These are phyloP conservation scores for Dascillus cervinus DNA, from an alignment of 2,888 invertebrate genomes.

Conservation along the genomic window DNA sequence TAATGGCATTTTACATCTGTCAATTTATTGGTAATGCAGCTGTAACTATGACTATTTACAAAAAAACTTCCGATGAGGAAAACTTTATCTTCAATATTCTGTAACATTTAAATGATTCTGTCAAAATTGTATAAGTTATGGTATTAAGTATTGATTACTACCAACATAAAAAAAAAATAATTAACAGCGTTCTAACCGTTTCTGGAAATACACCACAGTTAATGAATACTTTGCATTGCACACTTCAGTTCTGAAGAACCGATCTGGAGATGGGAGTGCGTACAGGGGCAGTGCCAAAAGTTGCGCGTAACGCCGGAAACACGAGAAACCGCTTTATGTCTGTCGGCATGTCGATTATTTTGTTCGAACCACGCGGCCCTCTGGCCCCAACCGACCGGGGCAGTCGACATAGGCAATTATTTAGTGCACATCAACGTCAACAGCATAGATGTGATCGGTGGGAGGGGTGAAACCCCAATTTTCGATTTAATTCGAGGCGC, in stretches of 20 bases:
- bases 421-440: slow-evolving; percentile 46
- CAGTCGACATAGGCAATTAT: slow-evolving; percentile 47
- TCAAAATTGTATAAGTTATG: too few species aligned
- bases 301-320: slow-evolving; percentile 24
- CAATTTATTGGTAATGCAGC: background rate
- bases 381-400: slow-evolving; percentile 60
- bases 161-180: too few species aligned
- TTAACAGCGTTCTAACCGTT: too few species aligned
- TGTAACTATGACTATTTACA: background rate
- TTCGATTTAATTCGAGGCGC: slow-evolving; percentile 28
- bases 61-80: too few species aligned
- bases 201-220: too few species aligned
- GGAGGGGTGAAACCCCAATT: slow-evolving; percentile 29
- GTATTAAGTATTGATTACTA: too few species aligned
- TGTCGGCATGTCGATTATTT: slow-evolving; percentile 57
- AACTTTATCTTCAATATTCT: too few species aligned
- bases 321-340: slow-evolving; percentile 40
- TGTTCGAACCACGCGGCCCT: slow-evolving; percentile 53
- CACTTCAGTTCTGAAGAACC: slow-evolving; percentile 12
- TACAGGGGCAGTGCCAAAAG: slow-evolving; percentile 49
- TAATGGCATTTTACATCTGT: too few species aligned
- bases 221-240: too few species aligned
- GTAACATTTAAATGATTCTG: too few species aligned
- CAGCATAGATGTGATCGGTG: slow-evolving; percentile 45
- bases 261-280: slow-evolving; percentile 51